These are phyloP conservation scores for Denticeps clupeoides DNA, from an alignment of 2,797 vertebrate species.

Conservation along the genomic window DNA sequence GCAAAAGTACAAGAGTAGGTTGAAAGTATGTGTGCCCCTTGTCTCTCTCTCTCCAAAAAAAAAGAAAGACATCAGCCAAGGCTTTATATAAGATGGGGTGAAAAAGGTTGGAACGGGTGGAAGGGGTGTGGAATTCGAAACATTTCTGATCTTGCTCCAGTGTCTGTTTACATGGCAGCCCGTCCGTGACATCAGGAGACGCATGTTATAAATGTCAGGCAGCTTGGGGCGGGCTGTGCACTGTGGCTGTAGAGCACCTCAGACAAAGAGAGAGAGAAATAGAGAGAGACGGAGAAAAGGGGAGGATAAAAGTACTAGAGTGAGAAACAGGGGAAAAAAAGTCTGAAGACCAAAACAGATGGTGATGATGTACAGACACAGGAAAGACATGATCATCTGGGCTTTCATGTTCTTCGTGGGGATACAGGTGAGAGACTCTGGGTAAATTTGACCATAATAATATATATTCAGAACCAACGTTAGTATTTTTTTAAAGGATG, in stretches of 20 bases:
- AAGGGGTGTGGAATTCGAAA: conserved; percentile 64
- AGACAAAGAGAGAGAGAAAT: background rate
- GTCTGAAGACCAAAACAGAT: conserved; percentile 17
- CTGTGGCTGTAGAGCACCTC: conserved; percentile 9
- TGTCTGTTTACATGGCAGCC: conserved; percentile 64
- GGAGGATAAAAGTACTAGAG: too few species aligned
- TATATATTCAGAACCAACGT: too few species aligned
- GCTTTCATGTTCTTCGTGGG: conserved; percentile 40
- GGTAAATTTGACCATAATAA: background rate
- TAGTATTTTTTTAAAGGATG: too few species aligned
- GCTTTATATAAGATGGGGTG: background rate
- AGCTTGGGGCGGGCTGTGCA: conserved; percentile 32
- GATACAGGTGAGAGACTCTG: conserved; percentile 46
- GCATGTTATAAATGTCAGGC: conserved; percentile 64
- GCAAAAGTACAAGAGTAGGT: too few species aligned
- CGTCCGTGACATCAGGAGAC: conserved; percentile 61
- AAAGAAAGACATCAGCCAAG: too few species aligned
- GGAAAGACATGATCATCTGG: conserved; percentile 26
- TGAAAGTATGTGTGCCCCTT: too few species aligned
- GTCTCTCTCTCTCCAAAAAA: too few species aligned
- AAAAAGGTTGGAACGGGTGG: background rate
- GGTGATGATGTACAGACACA: conserved; percentile 39
- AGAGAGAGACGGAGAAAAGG: background rate
- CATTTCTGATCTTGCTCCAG: conserved; percentile 61
- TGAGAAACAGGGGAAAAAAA: too few species aligned